phyloP scores from a whole-genome alignment of 2,797 vertebrate genomes.

The Mus caroli region DNA sequence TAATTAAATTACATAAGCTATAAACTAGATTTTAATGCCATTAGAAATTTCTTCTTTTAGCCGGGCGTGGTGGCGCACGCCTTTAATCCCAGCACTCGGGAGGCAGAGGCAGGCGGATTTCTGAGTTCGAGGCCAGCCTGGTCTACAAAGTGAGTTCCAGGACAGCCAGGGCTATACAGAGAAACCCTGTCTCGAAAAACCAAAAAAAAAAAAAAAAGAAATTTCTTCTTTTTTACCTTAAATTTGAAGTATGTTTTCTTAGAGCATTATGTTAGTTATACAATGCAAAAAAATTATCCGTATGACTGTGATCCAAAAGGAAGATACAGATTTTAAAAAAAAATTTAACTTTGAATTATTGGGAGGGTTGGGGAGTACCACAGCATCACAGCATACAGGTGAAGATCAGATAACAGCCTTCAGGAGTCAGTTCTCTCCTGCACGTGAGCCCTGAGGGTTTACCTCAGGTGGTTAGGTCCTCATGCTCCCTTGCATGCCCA shows the following conservation, averaged over 20 bases:
- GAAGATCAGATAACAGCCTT: background rate
- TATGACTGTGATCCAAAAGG: background rate
- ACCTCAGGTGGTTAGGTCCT: background rate
- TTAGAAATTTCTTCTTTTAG: background rate
- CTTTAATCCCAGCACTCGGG: too few relatives aligned
- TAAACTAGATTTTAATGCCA: background rate
- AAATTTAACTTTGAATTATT: background rate
- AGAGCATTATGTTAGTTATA: background rate
- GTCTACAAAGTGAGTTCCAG: too few relatives aligned
- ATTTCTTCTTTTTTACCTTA: background rate
- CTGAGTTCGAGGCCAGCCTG: too few relatives aligned
- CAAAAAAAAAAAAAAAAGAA: too few relatives aligned
- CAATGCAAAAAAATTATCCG: background rate
- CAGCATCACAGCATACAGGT: too few relatives aligned
- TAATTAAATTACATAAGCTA: background rate
- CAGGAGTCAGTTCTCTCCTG: too few relatives aligned
- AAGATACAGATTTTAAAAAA: background rate
- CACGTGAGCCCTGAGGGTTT: background rate
- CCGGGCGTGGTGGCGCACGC: too few relatives aligned
- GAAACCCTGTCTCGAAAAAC: too few relatives aligned
- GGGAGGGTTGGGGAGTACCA: background rate
- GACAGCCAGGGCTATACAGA: too few relatives aligned
- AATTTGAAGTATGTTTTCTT: slow-evolving; percentile 25
- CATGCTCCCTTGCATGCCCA: background rate
- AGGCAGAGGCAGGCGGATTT: too few relatives aligned